Evolutionary conservation across 2,113 vertebrate species (phyloP), one percentile per base, ranked within the genome.

Genomic region (Ageneiosus marmoratus): DNA sequence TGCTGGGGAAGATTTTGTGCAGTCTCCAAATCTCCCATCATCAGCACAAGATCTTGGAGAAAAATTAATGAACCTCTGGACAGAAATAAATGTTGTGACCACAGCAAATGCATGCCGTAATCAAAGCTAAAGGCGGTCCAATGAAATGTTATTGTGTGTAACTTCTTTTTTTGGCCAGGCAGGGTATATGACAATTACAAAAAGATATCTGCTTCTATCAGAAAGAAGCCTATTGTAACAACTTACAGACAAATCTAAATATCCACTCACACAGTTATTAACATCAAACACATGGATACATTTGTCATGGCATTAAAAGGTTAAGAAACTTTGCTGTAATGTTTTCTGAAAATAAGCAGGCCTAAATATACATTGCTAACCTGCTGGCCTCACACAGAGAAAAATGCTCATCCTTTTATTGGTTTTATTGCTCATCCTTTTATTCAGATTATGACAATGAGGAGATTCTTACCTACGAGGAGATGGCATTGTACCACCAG

Each of bases 401-500:
- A 29, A 62, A n/a, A 62, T 27, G 58, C 58, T 48, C 10, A 12
- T 75, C 15, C 51, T 75, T n/a, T 29, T 20, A n/a, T 29, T 11
- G 11, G 29, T 11, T 41, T 41, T 20, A 24, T 29, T 32, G 16
- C n/a, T 83, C 46, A 27, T 16, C 62, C 10, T 29, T 4, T 69
- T 12, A 41, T 27, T 27, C 87, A 99, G 98, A 99, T 91, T 95
- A 94, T 32, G 98, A 99, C 90, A 97, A 96, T 6, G 98, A 99
- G 83, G 98, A 99, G 84, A 95, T 99, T 86, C 90, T 99, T 88
- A 99, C 98, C 74, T 99, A 99, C 0, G 98, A 99, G 89, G 98
- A 99, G 91, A 99, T 99, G 98, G 98, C 97, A 9, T 93, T 99
- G 76, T 99, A 99, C 90, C 98, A 99, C 88, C 98, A 99, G 79